These are phyloP conservation scores for Lophius americanus DNA, from an alignment of 2,797 vertebrate genomes.

Conservation along the genomic window DNA sequence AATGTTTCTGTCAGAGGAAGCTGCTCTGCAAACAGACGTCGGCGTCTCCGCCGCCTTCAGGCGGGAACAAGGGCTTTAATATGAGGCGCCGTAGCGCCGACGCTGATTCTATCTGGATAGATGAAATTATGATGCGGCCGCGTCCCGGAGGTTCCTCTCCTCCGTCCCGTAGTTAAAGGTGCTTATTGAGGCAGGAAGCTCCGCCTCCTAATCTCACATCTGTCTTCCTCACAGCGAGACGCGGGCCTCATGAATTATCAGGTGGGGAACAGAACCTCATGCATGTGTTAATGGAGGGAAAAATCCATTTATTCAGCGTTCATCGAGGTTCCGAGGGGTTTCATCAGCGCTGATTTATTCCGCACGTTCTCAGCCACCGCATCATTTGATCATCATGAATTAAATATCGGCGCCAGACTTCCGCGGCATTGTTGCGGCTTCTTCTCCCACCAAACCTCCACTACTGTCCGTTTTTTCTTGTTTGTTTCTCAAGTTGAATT, in stretches of 20 bases:
- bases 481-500: too few species aligned
- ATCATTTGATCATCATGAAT: background rate
- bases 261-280: constrained; percentile 6
- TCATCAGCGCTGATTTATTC: background rate
- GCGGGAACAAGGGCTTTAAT: constrained; percentile 62
- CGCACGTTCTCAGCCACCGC: too few species aligned
- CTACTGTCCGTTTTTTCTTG: too few species aligned
- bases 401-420: too few species aligned
- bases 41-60: constrained; percentile 61
- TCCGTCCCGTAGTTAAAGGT: too few species aligned
- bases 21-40: constrained; percentile 71
- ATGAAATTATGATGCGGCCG: constrained; percentile 33
- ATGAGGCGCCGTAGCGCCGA: constrained; percentile 55
- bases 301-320: constrained; percentile 8
- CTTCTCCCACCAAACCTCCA: too few species aligned
- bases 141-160: too few species aligned
- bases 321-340: background rate
- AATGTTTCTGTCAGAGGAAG: constrained; percentile 72
- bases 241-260: constrained; percentile 11
- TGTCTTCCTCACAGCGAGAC: constrained; percentile 2
- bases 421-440: too few species aligned
- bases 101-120: constrained; percentile 37
- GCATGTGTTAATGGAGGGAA: background rate
- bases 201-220: constrained; percentile 9
- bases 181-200: constrained; percentile 1